Percentiles rank a stretch among this genome's conserved stretches.
phyloP scores from a whole-genome alignment of 92 coral and sea anemone genomes.

The Plumapathes pennacea region DNA sequence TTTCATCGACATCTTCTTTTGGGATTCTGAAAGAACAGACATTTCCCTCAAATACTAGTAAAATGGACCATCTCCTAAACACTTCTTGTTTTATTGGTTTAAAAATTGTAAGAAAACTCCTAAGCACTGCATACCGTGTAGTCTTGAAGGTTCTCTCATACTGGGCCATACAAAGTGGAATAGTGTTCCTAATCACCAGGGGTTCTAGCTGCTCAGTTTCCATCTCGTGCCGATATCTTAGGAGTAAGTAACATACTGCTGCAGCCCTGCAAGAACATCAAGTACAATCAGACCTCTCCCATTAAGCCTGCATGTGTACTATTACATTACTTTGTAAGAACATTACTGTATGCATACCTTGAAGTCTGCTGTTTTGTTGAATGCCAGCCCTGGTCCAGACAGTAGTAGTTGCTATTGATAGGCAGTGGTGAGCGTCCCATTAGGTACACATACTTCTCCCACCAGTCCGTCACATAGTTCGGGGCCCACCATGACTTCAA shows the following conservation, averaged over 20 bases:
- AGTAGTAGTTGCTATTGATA: slow-evolving; percentile 93
- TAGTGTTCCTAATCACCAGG: slow-evolving; percentile 79
- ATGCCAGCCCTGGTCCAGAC: slow-evolving; percentile 95
- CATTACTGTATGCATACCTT: slow-evolving; percentile 38
- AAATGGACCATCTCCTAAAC: background rate
- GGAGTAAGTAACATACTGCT: slow-evolving; percentile 56
- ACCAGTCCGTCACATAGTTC: slow-evolving; percentile 95
- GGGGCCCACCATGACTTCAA: slow-evolving; percentile 96
- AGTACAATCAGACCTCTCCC: background rate
- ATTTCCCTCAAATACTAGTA: background rate
- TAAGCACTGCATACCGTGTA: slow-evolving; percentile 48
- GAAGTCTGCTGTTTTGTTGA: slow-evolving; percentile 82
- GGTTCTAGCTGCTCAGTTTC: slow-evolving; percentile 79
- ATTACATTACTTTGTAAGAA: too few relatives aligned
- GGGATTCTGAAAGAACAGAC: slow-evolving; percentile 71
- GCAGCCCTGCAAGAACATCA: slow-evolving; percentile 71
- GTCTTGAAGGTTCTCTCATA: slow-evolving; percentile 97
- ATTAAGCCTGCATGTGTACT: too few relatives aligned
- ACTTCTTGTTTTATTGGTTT: background rate
- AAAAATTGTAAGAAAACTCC: too few relatives aligned
- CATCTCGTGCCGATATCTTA: slow-evolving; percentile 80
- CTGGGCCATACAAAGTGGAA: slow-evolving; percentile 92
- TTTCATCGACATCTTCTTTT: slow-evolving; percentile 84
- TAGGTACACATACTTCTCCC: slow-evolving; percentile 97
- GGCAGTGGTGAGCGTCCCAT: slow-evolving; percentile 89